Conservation (phyloP, 2,888 invertebrate genomes). For the Mesorhabditis sp. region DNA sequence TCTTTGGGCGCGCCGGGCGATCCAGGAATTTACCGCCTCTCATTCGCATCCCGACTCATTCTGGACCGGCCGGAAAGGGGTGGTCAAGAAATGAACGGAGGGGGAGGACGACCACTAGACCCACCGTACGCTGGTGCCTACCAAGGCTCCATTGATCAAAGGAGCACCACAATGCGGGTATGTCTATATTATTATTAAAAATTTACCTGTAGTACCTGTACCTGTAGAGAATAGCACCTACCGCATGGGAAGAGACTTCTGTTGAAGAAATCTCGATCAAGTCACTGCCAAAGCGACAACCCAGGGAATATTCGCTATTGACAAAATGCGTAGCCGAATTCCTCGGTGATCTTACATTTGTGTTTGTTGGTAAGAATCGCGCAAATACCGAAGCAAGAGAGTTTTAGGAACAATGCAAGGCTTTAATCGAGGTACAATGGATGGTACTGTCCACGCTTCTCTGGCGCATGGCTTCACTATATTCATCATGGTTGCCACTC, state of each 20-base stretch:
- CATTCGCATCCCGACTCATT: too few species aligned
- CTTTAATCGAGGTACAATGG: conserved; percentile 14
- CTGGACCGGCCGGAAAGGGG: too few species aligned
- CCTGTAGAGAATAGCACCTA: neutral
- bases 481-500: conserved; percentile 37
- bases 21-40: too few species aligned
- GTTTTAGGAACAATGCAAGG: conserved; percentile 39
- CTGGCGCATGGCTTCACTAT: conserved; percentile 48
- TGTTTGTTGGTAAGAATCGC: conserved; percentile 37
- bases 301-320: conserved; percentile 31
- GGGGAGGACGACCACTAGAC: neutral
- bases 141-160: neutral
- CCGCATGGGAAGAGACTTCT: neutral
- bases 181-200: too few species aligned
- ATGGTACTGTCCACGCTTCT: conserved; percentile 35
- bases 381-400: neutral
- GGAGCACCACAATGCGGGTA: neutral
- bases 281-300: neutral
- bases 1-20: too few species aligned
- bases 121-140: neutral
- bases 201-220: too few species aligned
- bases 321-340: conserved; percentile 46
- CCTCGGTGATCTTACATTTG: conserved; percentile 42
- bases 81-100: too few species aligned
- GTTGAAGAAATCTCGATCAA: conserved; percentile 1